These are phyloP conservation scores for Macrosteles quadrilineatus DNA, from an alignment of 1,140 invertebrate genomes.

Conservation along the genomic window DNA sequence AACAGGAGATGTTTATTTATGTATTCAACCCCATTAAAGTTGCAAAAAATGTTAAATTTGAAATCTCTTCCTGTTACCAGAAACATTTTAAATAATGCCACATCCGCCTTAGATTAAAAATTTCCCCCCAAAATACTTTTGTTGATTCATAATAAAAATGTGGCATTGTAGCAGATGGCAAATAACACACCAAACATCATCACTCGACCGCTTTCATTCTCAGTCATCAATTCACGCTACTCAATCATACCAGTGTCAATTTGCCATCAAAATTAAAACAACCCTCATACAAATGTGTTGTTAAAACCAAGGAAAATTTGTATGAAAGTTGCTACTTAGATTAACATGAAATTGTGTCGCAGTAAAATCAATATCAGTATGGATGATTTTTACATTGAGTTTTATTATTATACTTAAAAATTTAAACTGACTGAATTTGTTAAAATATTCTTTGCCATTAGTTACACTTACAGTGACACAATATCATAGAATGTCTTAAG, in stretches of 20 bases:
- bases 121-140: not conserved
- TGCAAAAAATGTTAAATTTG: not conserved
- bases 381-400: too few relatives aligned
- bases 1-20: constrained; percentile 3
- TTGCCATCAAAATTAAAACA: constrained; percentile 1
- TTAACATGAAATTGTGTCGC: too few relatives aligned
- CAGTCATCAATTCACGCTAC: not conserved
- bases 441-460: too few relatives aligned
- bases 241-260: not conserved
- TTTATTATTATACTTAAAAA: too few relatives aligned
- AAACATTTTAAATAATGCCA: not conserved
- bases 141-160: not conserved
- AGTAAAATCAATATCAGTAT: too few relatives aligned
- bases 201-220: not conserved
- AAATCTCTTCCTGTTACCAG: not conserved
- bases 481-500: too few relatives aligned
- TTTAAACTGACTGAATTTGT: too few relatives aligned
- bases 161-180: constrained; percentile 6
- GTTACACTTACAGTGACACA: too few relatives aligned
- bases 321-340: too few relatives aligned
- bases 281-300: not conserved
- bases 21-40: not conserved
- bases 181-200: constrained; percentile 14
- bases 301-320: too few relatives aligned
- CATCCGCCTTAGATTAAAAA: too few relatives aligned